Evolutionary conservation across 2,113 vertebrate genomes (phyloP), one percentile per base, ranked within the genome.

Genomic region (Tenrec ecaudatus): DNA sequence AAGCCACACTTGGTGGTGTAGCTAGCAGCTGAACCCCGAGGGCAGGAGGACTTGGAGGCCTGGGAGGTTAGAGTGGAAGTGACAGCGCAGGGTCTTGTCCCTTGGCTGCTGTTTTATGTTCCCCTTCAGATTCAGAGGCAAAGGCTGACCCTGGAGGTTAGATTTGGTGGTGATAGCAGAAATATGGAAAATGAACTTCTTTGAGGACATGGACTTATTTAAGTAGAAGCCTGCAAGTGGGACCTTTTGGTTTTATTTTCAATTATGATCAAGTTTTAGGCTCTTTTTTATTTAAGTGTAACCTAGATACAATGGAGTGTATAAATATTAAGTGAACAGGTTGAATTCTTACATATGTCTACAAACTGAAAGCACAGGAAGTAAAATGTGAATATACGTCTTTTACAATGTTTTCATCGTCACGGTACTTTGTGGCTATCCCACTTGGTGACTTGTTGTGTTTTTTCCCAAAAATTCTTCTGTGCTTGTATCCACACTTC

Each of bases 331-430:
- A 91, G 29, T 66, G n/a, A 86, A 33, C 4, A 75, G n/a, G 29
- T 64, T 93, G 31, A 60, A 76, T 43, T 76, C 89, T 81, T 88
- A 81, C 29, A 17, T 27, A 36, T 23, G 23, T 23, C 60, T 62
- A 22, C 60, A 62, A 62, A 62, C 60, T 11, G 7, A 90, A 90
- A 92, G 73, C 77, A 68, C 47, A 66, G 43, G 57, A 82, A 82
- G 33, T 58, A 83, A 91, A 93, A 76, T 69, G 40, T 93, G 64
- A 93, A 95, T 4, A 53, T 81, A 1, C 47, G 12, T 53, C 47
- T 53, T 53, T 53, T 53, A 53, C 47, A 10, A 14, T 53, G 12
- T 53, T 53, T 53, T 53, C 15, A 75, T 79, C 10, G 69, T 40
- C 14, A 29, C 85, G 19, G 82, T 86, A 79, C 40, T 86, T 92